Evolutionary conservation across 2,113 vertebrate species (phyloP).

Genomic region (Halcyon senegalensis): DNA sequence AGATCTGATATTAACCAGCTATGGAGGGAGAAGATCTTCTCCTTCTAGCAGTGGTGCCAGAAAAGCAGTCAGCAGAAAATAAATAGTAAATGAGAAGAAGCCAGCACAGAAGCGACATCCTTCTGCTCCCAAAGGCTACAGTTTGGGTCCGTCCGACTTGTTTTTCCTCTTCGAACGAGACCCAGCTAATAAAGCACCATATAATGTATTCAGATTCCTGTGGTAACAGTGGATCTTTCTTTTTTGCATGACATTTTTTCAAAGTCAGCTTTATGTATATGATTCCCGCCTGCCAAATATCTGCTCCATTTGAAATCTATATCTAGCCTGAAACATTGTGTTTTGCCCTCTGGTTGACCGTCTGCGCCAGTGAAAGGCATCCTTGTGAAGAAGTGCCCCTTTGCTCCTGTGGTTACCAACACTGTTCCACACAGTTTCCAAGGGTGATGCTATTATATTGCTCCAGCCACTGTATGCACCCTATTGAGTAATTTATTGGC

Average conservation of each 20-base stretch:
- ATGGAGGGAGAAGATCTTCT: not conserved
- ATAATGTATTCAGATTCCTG: conserved; percentile 47
- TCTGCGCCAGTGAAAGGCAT: conserved; percentile 78
- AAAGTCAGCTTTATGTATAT: conserved; percentile 65
- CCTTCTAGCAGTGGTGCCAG: not conserved
- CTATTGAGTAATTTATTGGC: conserved; percentile 76
- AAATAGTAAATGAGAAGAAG: not conserved
- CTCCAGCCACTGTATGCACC: conserved; percentile 63
- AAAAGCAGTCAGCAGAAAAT: not conserved
- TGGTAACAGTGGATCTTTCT: conserved; percentile 53
- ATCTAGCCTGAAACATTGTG: conserved; percentile 68
- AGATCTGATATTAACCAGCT: not conserved
- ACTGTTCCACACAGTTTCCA: conserved; percentile 71
- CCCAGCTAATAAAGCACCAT: not conserved
- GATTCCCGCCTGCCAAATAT: conserved; percentile 70
- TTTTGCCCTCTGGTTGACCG: conserved; percentile 79
- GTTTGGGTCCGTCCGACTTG: not conserved
- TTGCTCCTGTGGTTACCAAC: conserved; percentile 72
- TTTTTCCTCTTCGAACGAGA: not conserved
- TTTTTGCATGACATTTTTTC: conserved; percentile 47
- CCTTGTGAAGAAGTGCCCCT: conserved; percentile 74
- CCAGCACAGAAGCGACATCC: not conserved
- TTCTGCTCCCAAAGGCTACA: not conserved
- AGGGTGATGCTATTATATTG: conserved; percentile 71
- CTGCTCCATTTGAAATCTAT: conserved; percentile 64